phyloP scores from a whole-genome alignment of 2,797 vertebrate species.

The Ctenochaetus hawaiiensis region DNA sequence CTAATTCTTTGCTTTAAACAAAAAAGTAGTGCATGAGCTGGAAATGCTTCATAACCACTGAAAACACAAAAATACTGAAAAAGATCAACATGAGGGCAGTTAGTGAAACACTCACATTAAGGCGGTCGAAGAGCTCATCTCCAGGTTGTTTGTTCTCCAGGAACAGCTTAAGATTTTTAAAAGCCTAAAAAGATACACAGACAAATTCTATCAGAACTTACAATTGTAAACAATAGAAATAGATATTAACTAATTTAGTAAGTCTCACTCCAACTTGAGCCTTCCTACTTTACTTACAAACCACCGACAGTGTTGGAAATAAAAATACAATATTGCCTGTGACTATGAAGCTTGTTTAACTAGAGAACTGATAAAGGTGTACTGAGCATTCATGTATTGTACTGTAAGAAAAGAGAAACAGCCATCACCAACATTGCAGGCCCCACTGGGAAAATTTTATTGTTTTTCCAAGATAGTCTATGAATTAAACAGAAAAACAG shows the following conservation, averaged over 20 bases:
- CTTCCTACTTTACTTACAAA: not conserved
- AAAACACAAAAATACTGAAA: not conserved
- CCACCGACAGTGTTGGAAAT: not conserved
- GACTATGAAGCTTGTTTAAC: not conserved
- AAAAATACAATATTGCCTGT: not conserved
- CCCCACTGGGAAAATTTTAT: not conserved
- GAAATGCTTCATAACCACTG: not conserved
- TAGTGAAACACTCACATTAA: slow-evolving; percentile 72
- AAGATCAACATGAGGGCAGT: not conserved
- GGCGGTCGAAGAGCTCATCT: slow-evolving; percentile 87
- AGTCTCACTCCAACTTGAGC: not conserved
- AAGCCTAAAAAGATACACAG: slow-evolving; percentile 80
- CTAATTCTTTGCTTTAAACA: not conserved
- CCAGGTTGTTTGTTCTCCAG: slow-evolving; percentile 83
- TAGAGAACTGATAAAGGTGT: too few relatives aligned
- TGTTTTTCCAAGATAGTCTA: not conserved
- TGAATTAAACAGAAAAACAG: too few relatives aligned
- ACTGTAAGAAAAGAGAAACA: not conserved
- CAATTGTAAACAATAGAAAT: not conserved
- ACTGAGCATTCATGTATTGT: not conserved
- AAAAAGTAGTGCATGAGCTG: not conserved
- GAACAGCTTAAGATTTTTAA: slow-evolving; percentile 88
- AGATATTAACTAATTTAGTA: not conserved
- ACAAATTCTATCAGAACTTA: not conserved
- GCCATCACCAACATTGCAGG: not conserved